phyloP scores from a whole-genome alignment of 2,113 vertebrate genomes.

The Clarias magur region DNA sequence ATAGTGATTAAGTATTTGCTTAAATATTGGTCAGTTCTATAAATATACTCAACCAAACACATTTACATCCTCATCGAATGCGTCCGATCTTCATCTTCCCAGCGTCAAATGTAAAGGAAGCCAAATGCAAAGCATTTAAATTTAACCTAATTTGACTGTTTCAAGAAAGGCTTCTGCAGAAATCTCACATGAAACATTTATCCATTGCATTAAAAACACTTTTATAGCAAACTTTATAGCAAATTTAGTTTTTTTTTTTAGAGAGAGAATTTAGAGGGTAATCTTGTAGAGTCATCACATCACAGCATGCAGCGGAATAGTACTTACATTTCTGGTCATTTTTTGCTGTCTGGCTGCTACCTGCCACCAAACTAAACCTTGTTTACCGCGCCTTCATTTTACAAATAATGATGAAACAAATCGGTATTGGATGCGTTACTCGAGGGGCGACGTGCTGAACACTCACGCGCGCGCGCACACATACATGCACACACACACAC shows the following conservation, averaged over 20 bases:
- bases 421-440: not conserved
- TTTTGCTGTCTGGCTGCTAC: slow-evolving; percentile 11
- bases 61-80: too few species aligned
- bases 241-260: too few species aligned
- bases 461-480: slow-evolving; percentile 16
- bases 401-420: not conserved
- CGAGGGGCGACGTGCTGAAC: slow-evolving; percentile 16
- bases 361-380: not conserved
- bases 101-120: not conserved
- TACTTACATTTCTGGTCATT: slow-evolving; percentile 38
- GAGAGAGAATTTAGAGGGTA: not conserved
- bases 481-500: not conserved
- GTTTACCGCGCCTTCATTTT: not conserved
- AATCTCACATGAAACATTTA: not conserved
- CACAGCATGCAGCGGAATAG: slow-evolving; percentile 28
- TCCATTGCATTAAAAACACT: not conserved
- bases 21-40: not conserved
- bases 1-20: not conserved
- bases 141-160: not conserved
- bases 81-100: not conserved
- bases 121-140: not conserved
- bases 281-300: not conserved
- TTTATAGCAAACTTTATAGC: not conserved
- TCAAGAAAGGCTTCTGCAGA: not conserved
- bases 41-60: too few species aligned